Percentiles rank a stretch among this genome's conserved stretches.
These are phyloP conservation scores for Tragelaphus buxtoni DNA, from an alignment of 2,113 vertebrate genomes.

Conservation along the genomic window DNA sequence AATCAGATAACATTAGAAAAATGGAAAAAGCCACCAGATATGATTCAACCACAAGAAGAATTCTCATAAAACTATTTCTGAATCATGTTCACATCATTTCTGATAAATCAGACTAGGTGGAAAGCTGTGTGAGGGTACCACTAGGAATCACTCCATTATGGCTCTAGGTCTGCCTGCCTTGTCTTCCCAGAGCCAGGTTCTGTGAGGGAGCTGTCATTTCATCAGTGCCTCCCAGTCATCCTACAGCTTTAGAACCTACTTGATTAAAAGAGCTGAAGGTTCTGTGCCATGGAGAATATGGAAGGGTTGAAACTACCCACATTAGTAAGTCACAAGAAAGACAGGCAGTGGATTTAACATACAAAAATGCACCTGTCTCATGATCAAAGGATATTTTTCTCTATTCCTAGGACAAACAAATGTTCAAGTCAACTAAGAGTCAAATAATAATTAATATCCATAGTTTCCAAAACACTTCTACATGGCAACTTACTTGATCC, in stretches of 20 bases:
- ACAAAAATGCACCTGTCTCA: not conserved
- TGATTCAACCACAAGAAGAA: conserved; percentile 1
- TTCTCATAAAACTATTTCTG: not conserved
- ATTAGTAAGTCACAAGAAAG: not conserved
- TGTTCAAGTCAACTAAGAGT: not conserved
- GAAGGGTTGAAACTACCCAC: not conserved
- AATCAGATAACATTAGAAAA: conserved; percentile 19
- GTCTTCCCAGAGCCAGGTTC: not conserved
- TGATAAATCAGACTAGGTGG: not conserved
- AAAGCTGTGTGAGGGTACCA: not conserved
- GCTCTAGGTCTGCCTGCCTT: not conserved
- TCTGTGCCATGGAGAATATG: not conserved
- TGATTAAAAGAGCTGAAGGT: not conserved
- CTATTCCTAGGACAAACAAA: not conserved
- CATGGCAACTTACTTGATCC: not conserved
- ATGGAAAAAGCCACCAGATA: not conserved
- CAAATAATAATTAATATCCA: not conserved
- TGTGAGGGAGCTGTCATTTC: not conserved
- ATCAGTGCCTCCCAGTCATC: not conserved
- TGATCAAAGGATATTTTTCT: not conserved
- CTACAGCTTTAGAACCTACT: not conserved
- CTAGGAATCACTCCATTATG: not conserved
- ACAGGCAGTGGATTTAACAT: not conserved
- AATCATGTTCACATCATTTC: not conserved
- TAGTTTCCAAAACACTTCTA: not conserved